Conservation (phyloP, 2,797 vertebrate species). For the Cossypha dichroa region DNA sequence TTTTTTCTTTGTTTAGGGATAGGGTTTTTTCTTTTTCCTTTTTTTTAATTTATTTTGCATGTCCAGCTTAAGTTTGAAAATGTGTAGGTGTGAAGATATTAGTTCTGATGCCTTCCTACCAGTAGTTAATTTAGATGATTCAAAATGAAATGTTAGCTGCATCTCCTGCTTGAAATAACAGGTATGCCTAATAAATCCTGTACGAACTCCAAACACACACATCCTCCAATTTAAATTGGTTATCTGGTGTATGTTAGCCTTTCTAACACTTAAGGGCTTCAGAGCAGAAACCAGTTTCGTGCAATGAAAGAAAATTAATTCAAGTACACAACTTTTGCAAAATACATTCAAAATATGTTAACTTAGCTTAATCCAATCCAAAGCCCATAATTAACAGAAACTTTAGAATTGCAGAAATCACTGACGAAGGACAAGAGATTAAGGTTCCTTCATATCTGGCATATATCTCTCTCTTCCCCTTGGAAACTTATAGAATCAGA, state of each 20-base stretch:
- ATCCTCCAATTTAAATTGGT: background rate
- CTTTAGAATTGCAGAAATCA: background rate
- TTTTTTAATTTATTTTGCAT: background rate
- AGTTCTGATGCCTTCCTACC: background rate
- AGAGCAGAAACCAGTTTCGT: background rate
- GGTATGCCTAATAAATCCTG: background rate
- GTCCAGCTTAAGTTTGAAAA: background rate
- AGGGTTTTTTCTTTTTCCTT: fast-evolving
- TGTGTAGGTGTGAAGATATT: background rate
- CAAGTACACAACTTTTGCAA: background rate
- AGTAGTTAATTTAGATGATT: background rate
- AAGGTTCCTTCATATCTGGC: background rate
- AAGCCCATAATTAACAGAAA: background rate
- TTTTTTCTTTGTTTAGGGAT: background rate
- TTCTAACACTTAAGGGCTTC: background rate
- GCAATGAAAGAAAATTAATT: background rate
- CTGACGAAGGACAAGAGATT: background rate
- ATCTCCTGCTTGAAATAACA: background rate
- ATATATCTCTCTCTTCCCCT: background rate
- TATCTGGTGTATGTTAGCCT: background rate
- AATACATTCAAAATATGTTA: background rate
- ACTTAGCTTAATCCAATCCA: background rate
- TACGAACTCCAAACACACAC: background rate
- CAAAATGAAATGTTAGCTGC: background rate
- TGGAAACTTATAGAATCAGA: background rate